Base-by-base conservation (phyloP, 2,888 invertebrate genomes). In the Apomyelois bistriatella region DNA sequence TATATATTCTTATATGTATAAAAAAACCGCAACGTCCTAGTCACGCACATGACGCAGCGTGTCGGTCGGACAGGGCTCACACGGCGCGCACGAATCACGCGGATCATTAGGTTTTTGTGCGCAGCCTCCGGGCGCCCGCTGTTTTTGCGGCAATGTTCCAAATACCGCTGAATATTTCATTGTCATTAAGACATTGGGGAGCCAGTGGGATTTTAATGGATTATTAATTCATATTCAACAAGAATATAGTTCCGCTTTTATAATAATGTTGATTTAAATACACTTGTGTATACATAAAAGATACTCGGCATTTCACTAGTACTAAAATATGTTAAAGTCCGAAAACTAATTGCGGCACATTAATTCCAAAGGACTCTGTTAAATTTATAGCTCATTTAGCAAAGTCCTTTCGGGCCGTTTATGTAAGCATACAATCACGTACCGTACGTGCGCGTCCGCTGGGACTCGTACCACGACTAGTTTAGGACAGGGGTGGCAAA, bases 1-100 rank as follows among this genome's bases (percentile, higher is more conserved):
- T 22, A 22, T n/a, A n/a, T n/a, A n/a, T n/a, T n/a, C n/a, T n/a
- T n/a, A 65, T 61, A 59, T 60, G 60, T 61, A 53, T 58, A 55
- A 46, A 55, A 46, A 49, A 35, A 35, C 10, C 55, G 51, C 48
- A 53, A 16, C 17, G 53, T 47, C 58, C 50, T 50, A 48, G 16
- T 17, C 52, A 46, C 47, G 47, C 30, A 10, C 47, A n/a, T 32
- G 35, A 35, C 35, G 10, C 16, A n/a, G 35, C 48, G 48, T 35
- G 36, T 1, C 36, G 36, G 4, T 3, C n/a, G n/a, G 1, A 36
- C 36, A 36, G 3, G 37, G 7, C 35, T 13, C 15, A 1, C 48
- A 16, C 48, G 48, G 22, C 22, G 7, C 48, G 43, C 5, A 22
- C 22, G 22, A 22, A 22, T 22, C 22, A 22, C 37, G 8, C 28